These are phyloP conservation scores for Drosophila tani DNA, from an alignment of 1,140 invertebrate genomes.

Conservation along the genomic window DNA sequence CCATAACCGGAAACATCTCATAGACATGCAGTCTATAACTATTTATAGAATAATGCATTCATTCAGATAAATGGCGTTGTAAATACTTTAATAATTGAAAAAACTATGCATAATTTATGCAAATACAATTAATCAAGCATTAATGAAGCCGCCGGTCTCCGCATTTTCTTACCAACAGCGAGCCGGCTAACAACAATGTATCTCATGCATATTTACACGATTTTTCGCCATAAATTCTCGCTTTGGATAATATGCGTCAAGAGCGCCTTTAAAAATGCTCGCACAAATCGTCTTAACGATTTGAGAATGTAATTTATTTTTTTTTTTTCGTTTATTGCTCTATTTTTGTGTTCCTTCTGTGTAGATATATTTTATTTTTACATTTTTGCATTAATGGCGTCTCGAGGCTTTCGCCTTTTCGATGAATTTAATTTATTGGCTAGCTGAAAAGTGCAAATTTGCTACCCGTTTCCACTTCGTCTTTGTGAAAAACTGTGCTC, in stretches of 20 bases:
- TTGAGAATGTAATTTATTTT: conserved; percentile 29
- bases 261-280: conserved; percentile 33
- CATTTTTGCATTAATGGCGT: conserved; percentile 37
- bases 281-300: conserved; percentile 32
- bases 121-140: conserved; percentile 74
- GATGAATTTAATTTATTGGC: conserved; percentile 72
- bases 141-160: conserved; percentile 44
- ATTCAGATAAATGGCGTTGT: conserved; percentile 38
- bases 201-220: conserved; percentile 70
- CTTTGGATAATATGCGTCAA: conserved; percentile 31
- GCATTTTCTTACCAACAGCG: conserved; percentile 8
- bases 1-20: conserved; percentile 30
- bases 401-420: conserved; percentile 40
- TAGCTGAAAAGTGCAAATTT: conserved; percentile 66
- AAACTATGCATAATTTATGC: conserved; percentile 66
- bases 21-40: conserved; percentile 36
- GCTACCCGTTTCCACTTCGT: conserved; percentile 44
- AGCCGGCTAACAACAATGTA: conserved; percentile 22
- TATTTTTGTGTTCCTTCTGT: conserved; percentile 16
- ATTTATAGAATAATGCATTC: conserved; percentile 60
- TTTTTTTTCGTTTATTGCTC: conserved; percentile 9
- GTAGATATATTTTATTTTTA: conserved; percentile 5
- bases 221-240: conserved; percentile 69
- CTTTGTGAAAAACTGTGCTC: conserved; percentile 57
- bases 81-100: conserved; percentile 56